Base-by-base conservation (phyloP, 2,797 vertebrate species). In the Neoniphon sammara region DNA sequence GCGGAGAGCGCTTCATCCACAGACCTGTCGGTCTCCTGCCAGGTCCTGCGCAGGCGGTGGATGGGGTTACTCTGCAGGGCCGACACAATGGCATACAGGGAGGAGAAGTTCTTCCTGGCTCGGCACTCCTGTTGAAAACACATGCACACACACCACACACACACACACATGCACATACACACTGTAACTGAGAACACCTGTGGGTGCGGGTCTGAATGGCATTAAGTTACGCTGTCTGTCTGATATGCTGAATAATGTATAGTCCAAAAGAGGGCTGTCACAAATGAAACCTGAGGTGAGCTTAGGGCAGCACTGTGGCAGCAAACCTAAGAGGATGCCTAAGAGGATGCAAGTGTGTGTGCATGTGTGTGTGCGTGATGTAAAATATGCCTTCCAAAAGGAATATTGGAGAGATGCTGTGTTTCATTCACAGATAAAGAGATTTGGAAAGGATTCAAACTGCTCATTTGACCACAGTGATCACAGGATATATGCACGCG, bases 61-160 rank as follows among this genome's bases (percentile, higher is more conserved):
- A 97, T 90, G 17, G 96, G 92, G 79, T 95, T 97, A 78, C 96
- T 96, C 86, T 97, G 95, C 83, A 98, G 91, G 0, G 96, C 96
- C 0, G 96, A 96, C 73, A 97, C 92, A 1, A 97, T 94, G 74
- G 97, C 95, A 1, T 96, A 96, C 65, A 97, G 91, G 0, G 96
- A 96, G 18, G 97, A 98, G 92, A 97, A 97, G 85, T 98, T 97
- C 80, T 96, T 96, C 73, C 96, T 93, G 47, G 90, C 92, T 68
- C 96, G 83, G 75, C 97, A 98, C 49, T 96, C 96, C 97, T 98
- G 85, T 81, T 68, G 56, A 83, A 61, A 71, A 31, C 56, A 80
- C 58, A 73, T 2, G 49, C 61, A 62, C 42, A 66, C 36, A 27
- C n/a, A 52, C 46, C 20, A 23, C 23, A 70, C 47, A 66, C 64